Base-by-base conservation (phyloP, 2,797 vertebrate genomes). In the Paramormyrops hopkinsi region DNA sequence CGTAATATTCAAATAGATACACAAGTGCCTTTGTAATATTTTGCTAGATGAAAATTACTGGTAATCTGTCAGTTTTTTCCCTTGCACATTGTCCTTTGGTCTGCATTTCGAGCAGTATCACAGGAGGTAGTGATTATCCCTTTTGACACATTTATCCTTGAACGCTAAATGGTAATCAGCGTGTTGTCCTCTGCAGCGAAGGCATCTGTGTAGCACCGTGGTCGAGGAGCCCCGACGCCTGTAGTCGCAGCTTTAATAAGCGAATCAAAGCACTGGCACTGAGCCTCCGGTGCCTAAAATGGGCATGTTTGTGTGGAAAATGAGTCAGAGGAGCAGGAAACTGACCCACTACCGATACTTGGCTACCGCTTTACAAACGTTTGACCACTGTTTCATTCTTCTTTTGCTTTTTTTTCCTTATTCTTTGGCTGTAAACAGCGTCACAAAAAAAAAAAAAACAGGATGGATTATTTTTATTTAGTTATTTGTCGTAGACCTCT, bases 281-380 rank as follows among this genome's bases (percentile, higher is more conserved):
- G 85, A 51, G 89, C 89, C 62, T 76, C 84, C 59, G 51, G 50
- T 59, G 46, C 86, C 86, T 62, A 51, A 88, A 90, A 76, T 76
- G 82, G 89, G 88, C 89, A 88, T 88, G 88, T 86, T 86, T 88
- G 89, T 65, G 62, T 88, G 89, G 89, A 88, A 90, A 90, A 90
- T 90, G 87, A 90, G 89, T 90, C 89, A 88, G 79, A 88, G 22
- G 87, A 90, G 50, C 33, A 73, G 65, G 59, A 53, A 86, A 53
- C 89, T 88, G 89, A 88, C 88, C 82, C 89, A 86, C 17, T 56
- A 51, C n/a, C 53, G 79, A 76, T 88, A 56, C 41, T 88, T 90
- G 89, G 87, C 88, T 22, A 48, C 33, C 53, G 2, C 82, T 73
- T 62, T 54, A 90, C 54, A 86, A 83, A 76, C 19, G 86, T 83